These are phyloP conservation scores for Phoenicopterus ruber DNA, from an alignment of 2,113 vertebrate species.

Conservation along the genomic window DNA sequence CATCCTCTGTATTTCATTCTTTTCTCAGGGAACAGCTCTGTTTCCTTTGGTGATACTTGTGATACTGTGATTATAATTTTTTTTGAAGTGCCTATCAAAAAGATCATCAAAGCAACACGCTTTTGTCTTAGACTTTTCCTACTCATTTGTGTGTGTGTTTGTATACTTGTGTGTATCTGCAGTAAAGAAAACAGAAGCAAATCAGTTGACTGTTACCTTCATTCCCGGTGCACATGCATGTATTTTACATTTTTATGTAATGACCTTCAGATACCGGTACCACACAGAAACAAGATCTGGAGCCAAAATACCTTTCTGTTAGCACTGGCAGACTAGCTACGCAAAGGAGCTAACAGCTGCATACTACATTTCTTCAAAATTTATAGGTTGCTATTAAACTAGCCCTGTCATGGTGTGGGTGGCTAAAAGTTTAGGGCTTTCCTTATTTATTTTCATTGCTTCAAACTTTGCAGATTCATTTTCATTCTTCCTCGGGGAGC, in stretches of 20 bases:
- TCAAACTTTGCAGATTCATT: neutral
- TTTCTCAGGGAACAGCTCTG: neutral
- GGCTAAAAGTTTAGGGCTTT: neutral
- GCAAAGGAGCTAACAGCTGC: neutral
- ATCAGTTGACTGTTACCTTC: neutral
- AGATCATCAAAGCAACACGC: neutral
- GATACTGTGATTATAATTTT: neutral
- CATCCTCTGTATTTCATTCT: neutral
- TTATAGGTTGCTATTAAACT: neutral
- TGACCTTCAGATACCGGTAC: neutral
- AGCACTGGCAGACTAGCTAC: neutral
- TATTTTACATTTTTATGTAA: neutral
- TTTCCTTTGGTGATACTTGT: neutral
- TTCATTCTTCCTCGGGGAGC: neutral
- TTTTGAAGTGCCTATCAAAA: neutral
- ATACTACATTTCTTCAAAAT: neutral
- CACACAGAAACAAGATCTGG: neutral
- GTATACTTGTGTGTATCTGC: neutral
- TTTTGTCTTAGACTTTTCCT: neutral
- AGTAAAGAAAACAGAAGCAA: neutral
- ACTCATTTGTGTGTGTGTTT: neutral
- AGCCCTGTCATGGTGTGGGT: neutral
- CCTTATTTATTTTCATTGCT: neutral
- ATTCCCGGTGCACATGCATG: neutral
- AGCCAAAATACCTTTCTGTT: neutral